phyloP scores from a whole-genome alignment of 2,797 vertebrate species.

The Luscinia luscinia region DNA sequence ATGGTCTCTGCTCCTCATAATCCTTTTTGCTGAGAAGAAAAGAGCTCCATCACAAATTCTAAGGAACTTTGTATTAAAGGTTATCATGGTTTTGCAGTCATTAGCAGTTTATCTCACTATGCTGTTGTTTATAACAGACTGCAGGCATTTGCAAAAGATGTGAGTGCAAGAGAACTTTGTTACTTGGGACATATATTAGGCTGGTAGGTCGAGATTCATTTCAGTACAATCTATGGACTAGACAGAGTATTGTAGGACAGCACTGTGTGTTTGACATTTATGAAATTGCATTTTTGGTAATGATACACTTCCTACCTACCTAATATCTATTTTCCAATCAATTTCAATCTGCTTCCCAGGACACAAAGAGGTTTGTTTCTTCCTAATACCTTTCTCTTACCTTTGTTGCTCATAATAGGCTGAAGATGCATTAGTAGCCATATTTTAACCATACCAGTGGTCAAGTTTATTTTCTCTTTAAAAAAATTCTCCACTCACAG shows the following conservation, averaged over 20 bases:
- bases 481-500: not conserved
- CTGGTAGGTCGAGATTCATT: not conserved
- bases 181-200: not conserved
- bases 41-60: not conserved
- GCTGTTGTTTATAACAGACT: not conserved
- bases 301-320: constrained; percentile 28
- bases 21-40: not conserved
- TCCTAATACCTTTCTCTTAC: not conserved
- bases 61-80: not conserved
- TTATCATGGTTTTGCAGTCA: not conserved
- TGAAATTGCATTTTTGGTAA: constrained; percentile 54
- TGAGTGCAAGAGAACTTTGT: not conserved
- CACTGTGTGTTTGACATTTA: constrained; percentile 6
- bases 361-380: not conserved
- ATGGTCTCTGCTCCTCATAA: not conserved
- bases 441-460: not conserved
- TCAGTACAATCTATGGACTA: not conserved
- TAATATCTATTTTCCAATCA: constrained; percentile 45
- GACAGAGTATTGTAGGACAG: not conserved
- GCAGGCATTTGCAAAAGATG: not conserved
- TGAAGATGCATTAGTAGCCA: not conserved
- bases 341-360: constrained; percentile 25
- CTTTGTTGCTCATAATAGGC: not conserved
- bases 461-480: not conserved
- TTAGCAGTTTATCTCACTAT: not conserved